Evolutionary conservation across 2,888 invertebrate species (phyloP), one percentile per base, ranked within the genome.

Genomic region (Oxyteleia sp.): DNA sequence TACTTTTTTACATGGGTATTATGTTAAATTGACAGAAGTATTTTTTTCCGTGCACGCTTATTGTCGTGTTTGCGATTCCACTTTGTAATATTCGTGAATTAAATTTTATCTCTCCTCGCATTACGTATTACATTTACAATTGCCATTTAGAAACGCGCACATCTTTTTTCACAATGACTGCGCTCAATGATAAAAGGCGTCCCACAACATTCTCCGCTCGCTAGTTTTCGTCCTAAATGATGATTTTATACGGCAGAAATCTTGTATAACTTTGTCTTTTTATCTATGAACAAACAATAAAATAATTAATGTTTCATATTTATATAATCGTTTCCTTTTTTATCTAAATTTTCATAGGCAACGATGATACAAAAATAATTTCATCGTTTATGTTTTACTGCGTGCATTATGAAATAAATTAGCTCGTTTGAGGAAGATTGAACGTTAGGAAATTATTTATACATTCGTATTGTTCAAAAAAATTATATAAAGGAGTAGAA

Each of bases 101-200:
- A n/a, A n/a, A n/a, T n/a, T n/a, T n/a, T n/a, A n/a, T n/a, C n/a
- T n/a, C n/a, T n/a, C n/a, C n/a, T n/a, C n/a, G n/a, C n/a, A n/a
- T n/a, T n/a, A n/a, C n/a, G n/a, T n/a, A n/a, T n/a, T n/a, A n/a
- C n/a, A n/a, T n/a, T n/a, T n/a, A n/a, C n/a, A n/a, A n/a, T n/a
- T n/a, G n/a, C n/a, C n/a, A n/a, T n/a, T n/a, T n/a, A n/a, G n/a
- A n/a, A n/a, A n/a, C n/a, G n/a, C n/a, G n/a, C n/a, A n/a, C n/a
- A n/a, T n/a, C n/a, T n/a, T 64, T 64, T 66, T 75, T 75, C 47
- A 59, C 66, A 64, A 41, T 63, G 61, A 53, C 53, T 53, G 61
- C 41, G n/a, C 18, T 20, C 35, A 11, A 35, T 63, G 45, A 53
- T 63, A 43, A 74, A 53, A 29, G 16, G 61, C 61, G 57, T 57